phyloP scores from a whole-genome alignment of 2,113 vertebrate genomes.

The Trichechus manatus region DNA sequence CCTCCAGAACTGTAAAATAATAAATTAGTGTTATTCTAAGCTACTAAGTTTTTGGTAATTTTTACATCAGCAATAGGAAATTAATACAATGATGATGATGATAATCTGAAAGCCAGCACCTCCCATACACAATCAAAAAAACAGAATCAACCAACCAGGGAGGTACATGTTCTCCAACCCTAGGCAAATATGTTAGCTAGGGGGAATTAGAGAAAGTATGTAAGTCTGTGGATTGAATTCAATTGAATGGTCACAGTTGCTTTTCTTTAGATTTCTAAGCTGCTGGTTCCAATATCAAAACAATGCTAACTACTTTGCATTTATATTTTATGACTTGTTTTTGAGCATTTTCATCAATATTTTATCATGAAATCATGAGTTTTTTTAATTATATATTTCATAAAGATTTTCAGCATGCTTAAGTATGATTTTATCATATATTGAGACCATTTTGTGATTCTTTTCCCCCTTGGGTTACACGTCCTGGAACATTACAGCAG shows the following conservation, averaged over 20 bases:
- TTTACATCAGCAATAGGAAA: neutral
- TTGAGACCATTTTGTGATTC: neutral
- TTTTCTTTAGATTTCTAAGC: conserved; percentile 36
- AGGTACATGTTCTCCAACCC: neutral
- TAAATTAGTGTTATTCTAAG: neutral
- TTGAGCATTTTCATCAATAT: conserved; percentile 70
- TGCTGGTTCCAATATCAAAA: conserved; percentile 65
- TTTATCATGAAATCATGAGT: conserved; percentile 57
- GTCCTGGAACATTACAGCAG: neutral
- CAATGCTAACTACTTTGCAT: conserved; percentile 62
- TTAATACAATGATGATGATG: neutral
- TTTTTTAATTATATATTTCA: conserved; percentile 67
- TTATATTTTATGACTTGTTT: conserved; percentile 76
- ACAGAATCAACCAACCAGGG: neutral
- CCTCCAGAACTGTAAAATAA: neutral
- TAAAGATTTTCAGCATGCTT: conserved; percentile 37
- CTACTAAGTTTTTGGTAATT: neutral
- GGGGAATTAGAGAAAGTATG: neutral
- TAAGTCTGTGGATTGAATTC: neutral
- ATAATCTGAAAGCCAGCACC: neutral
- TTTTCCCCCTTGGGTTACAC: neutral
- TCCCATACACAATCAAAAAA: neutral
- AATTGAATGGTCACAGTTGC: neutral
- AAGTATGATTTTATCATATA: conserved; percentile 49
- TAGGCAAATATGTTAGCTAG: neutral